These are phyloP conservation scores for Teleopsis dalmanni DNA, from an alignment of 1,140 invertebrate genomes.

Conservation along the genomic window DNA sequence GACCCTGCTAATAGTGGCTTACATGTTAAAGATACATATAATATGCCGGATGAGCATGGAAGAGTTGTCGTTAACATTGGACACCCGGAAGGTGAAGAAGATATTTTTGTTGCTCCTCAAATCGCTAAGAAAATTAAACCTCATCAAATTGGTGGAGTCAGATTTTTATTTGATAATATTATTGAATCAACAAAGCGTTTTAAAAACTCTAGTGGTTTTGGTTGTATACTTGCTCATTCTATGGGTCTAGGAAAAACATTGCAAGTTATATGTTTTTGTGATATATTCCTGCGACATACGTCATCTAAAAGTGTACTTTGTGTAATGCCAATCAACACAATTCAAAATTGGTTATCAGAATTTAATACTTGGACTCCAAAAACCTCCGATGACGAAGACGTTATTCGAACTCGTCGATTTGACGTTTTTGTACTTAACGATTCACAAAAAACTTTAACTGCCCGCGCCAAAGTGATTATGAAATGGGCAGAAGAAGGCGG, in stretches of 20 bases:
- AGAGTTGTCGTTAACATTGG: conserved; percentile 91
- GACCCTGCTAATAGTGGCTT: conserved; percentile 63
- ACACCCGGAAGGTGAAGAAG: conserved; percentile 86
- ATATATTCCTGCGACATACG: conserved; percentile 89
- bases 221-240: conserved; percentile 96
- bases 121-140: conserved; percentile 90
- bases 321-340: conserved; percentile 97
- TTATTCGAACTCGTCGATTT: conserved; percentile 69
- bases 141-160: conserved; percentile 93
- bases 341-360: conserved; percentile 97
- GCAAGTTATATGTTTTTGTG: conserved; percentile 92
- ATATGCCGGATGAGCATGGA: conserved; percentile 85
- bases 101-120: conserved; percentile 89
- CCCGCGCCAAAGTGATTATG: conserved; percentile 69
- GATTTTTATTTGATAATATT: conserved; percentile 94
- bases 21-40: conserved; percentile 86
- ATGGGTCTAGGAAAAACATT: conserved; percentile 99
- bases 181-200: conserved; percentile 85
- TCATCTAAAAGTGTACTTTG: conserved; percentile 83
- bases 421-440: conserved; percentile 88
- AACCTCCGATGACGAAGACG: conserved; percentile 41
- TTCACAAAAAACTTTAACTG: conserved; percentile 81
- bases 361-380: conserved; percentile 94
- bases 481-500: conserved; percentile 85
- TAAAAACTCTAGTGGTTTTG: conserved; percentile 86